Conservation (phyloP, 2,888 invertebrate species). For the Troides oblongomaculatus region DNA sequence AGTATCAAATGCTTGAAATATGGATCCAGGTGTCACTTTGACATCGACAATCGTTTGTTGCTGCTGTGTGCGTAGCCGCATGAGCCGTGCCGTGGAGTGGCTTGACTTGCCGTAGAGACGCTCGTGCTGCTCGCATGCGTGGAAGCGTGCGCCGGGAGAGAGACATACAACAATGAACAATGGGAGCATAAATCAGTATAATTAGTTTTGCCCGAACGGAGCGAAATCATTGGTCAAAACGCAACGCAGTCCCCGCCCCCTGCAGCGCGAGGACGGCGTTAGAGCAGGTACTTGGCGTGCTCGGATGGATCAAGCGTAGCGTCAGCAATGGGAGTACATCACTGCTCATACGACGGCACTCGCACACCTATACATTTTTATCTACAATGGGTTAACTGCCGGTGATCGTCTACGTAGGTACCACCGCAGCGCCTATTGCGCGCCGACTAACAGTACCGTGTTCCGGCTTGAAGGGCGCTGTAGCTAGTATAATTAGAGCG, state of each 20-base stretch:
- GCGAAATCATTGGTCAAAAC: constrained; percentile 84
- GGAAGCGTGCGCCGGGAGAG: constrained; percentile 60
- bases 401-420: no score
- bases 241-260: constrained; percentile 79
- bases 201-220: constrained; percentile 87
- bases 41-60: no score
- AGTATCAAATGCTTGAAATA: no score
- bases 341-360: constrained; percentile 7
- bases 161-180: constrained; percentile 91
- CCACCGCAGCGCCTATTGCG: no score
- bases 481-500: no score
- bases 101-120: constrained; percentile 40
- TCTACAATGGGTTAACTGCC: no score
- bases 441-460: no score
- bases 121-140: constrained; percentile 49
- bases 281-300: constrained; percentile 62
- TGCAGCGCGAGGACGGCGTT: constrained; percentile 58
- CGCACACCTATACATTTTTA: no score
- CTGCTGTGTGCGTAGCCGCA: no score
- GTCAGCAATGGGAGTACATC: constrained; percentile 56
- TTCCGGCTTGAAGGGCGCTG: no score
- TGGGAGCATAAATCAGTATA: constrained; percentile 96
- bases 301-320: constrained; percentile 67
- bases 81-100: not conserved
- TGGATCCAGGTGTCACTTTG: not conserved